Conservation (phyloP, 1,140 invertebrate genomes). For the Augochlora pura region DNA sequence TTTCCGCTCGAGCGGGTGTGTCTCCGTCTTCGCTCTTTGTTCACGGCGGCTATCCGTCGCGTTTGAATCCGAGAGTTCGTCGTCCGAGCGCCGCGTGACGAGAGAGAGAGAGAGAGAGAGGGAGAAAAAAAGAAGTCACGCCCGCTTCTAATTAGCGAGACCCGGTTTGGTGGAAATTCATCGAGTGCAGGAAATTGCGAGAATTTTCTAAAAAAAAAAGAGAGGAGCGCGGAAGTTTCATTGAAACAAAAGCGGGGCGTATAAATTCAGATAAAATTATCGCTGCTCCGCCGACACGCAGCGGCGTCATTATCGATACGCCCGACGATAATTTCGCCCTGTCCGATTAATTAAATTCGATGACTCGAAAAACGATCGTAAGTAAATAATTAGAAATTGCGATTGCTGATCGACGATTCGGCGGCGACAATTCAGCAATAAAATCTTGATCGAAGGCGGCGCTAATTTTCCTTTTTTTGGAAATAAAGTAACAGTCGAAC, state of each 20-base stretch:
- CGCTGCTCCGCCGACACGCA: too few relatives aligned
- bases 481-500: too few relatives aligned
- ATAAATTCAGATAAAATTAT: neutral
- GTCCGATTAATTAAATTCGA: conserved; percentile 5
- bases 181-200: too few relatives aligned
- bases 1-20: too few relatives aligned
- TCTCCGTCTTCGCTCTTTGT: neutral
- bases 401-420: neutral
- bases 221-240: neutral
- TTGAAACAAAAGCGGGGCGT: neutral
- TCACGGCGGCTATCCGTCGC: neutral
- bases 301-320: neutral
- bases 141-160: conserved; percentile 8
- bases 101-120: too few relatives aligned
- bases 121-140: neutral
- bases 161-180: neutral
- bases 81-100: too few relatives aligned
- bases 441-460: neutral
- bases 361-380: neutral
- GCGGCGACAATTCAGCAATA: neutral
- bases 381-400: conserved; percentile 1
- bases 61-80: neutral
- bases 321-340: neutral
- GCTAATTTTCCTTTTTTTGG: neutral
- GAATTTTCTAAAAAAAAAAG: neutral